phyloP scores from a whole-genome alignment of 2,888 invertebrate genomes.

The Pycnomerus fuliginosus region DNA sequence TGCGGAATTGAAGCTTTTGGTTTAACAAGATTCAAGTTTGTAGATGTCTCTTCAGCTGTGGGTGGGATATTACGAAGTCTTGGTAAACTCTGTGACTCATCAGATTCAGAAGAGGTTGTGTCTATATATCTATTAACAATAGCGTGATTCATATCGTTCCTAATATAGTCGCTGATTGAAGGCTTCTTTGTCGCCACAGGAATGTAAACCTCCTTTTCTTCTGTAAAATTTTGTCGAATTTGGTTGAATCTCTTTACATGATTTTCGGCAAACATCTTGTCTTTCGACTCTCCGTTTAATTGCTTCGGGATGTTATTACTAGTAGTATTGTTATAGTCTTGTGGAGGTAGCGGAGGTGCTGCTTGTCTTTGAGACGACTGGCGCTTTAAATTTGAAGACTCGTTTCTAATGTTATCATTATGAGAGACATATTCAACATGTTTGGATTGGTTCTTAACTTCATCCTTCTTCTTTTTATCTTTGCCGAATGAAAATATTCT shows the following conservation, averaged over 20 bases:
- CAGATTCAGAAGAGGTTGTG: conserved; percentile 49
- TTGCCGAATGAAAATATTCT: conserved; percentile 46
- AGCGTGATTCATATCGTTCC: no score
- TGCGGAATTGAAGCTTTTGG: conserved; percentile 50
- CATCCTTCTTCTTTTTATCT: conserved; percentile 50
- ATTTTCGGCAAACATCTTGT: conserved; percentile 41
- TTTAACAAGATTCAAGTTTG: conserved; percentile 46
- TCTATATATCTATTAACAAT: conserved; percentile 45
- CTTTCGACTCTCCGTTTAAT: conserved; percentile 12
- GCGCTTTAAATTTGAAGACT: no score
- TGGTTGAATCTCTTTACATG: conserved; percentile 44
- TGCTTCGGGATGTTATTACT: no score
- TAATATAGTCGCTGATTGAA: conserved; percentile 35
- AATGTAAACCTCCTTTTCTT: conserved; percentile 36
- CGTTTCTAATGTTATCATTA: conserved; percentile 47
- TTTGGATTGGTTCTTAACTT: conserved; percentile 42
- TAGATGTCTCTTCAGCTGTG: conserved; percentile 43
- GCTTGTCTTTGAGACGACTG: conserved; percentile 44
- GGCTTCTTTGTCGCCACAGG: conserved; percentile 36
- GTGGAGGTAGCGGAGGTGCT: no score
- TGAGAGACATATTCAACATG: conserved; percentile 30
- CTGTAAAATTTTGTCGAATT: conserved; percentile 38
- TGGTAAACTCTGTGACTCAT: conserved; percentile 32
- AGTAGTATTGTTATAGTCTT: conserved; percentile 15
- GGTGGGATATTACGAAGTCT: conserved; percentile 41